These are phyloP conservation scores for Gephyroberyx darwinii DNA, from an alignment of 2,797 vertebrate species.

Conservation along the genomic window DNA sequence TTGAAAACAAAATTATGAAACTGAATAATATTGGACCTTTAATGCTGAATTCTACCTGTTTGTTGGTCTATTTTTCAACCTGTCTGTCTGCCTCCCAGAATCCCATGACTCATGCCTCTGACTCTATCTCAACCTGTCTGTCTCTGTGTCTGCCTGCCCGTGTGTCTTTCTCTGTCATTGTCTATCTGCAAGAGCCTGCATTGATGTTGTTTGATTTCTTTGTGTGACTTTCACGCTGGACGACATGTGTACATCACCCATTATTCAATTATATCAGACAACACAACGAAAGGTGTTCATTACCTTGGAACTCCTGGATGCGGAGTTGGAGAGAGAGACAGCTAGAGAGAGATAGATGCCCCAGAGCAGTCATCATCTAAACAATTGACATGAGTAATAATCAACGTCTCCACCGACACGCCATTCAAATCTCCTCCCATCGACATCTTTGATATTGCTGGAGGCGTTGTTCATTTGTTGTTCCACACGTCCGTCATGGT, in stretches of 20 bases:
- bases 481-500: conserved; percentile 64
- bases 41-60: conserved; percentile 11
- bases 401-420: conserved; percentile 59
- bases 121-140: conserved; percentile 36
- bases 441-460: conserved; percentile 74
- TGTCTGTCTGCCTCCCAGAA: conserved; percentile 29
- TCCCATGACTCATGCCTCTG: conserved; percentile 34
- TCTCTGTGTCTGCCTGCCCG: conserved; percentile 43
- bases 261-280: conserved; percentile 65
- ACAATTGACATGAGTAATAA: conserved; percentile 75
- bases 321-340: conserved; percentile 64
- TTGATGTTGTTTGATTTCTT: conserved; percentile 26
- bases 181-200: conserved; percentile 37
- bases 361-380: conserved; percentile 63
- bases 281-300: conserved; percentile 58
- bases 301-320: conserved; percentile 67
- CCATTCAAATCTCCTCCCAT: conserved; percentile 72
- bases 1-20: too few species aligned
- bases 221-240: conserved; percentile 51
- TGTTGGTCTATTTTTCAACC: conserved; percentile 33
- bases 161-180: conserved; percentile 43
- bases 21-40: too few species aligned
- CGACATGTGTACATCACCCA: conserved; percentile 47
- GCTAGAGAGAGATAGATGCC: conserved; percentile 60
- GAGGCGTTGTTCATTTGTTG: conserved; percentile 74